Evolutionary conservation across 2,888 invertebrate species (phyloP).

Genomic region (Carpatolechia fugitivella): DNA sequence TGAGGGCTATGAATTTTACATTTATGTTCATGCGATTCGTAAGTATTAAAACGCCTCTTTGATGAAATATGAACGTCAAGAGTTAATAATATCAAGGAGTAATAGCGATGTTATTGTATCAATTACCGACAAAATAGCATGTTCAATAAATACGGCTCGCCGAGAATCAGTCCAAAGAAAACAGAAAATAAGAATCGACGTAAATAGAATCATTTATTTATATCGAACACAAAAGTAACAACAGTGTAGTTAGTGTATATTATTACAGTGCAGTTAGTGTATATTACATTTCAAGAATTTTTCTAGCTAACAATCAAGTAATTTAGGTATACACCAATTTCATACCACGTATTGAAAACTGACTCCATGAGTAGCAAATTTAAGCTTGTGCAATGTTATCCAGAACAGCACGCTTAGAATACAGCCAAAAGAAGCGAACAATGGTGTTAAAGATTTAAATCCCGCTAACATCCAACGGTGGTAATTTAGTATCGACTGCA

Average conservation of each 20-base stretch:
- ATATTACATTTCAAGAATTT: not conserved
- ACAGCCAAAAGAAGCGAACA: too few species aligned
- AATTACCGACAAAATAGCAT: conserved; percentile 7
- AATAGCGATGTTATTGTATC: conserved; percentile 16
- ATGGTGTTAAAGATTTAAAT: too few species aligned
- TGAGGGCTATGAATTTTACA: conserved; percentile 31
- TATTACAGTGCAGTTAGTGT: too few species aligned
- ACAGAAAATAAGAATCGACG: not conserved
- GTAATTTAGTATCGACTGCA: not conserved
- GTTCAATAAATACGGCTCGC: not conserved
- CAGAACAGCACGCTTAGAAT: too few species aligned
- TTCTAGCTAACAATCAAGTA: not conserved
- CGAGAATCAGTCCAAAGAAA: not conserved
- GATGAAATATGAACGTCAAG: conserved; percentile 11
- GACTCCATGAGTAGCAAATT: too few species aligned
- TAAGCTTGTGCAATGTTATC: too few species aligned
- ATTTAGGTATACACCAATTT: too few species aligned
- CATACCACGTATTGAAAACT: too few species aligned
- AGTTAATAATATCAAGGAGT: conserved; percentile 11
- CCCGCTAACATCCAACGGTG: too few species aligned
- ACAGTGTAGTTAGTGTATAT: too few species aligned
- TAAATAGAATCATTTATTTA: not conserved
- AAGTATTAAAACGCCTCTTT: conserved; percentile 17
- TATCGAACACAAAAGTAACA: not conserved
- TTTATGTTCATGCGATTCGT: conserved; percentile 25